A percentile compares a stretch with the other conserved stretches of the same genome.
phyloP scores from a whole-genome alignment of 2,113 vertebrate species.

The Lonchura striata region DNA sequence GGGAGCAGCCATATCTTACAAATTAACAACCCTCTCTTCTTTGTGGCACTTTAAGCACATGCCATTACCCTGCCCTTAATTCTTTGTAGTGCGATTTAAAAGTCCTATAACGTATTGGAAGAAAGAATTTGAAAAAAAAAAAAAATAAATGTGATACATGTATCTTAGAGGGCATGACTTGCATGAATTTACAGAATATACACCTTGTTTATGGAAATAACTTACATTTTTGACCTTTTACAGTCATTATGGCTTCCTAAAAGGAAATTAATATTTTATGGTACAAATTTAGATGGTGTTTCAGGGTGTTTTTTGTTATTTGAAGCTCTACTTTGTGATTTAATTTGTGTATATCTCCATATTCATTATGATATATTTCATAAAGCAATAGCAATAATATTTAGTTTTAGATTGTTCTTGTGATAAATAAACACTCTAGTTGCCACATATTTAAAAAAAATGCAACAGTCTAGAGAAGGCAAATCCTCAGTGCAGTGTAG shows the following conservation, averaged over 20 bases:
- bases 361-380: background rate
- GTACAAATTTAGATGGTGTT: background rate
- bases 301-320: background rate
- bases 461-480: background rate
- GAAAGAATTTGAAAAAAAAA: background rate
- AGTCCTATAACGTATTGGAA: background rate
- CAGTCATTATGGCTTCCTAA: background rate
- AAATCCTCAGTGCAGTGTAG: background rate
- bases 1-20: constrained; percentile 10
- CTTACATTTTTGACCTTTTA: background rate
- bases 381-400: background rate
- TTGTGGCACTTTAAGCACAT: constrained; percentile 14
- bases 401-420: background rate
- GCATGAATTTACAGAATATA: background rate
- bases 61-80: constrained; percentile 4
- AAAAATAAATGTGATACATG: background rate
- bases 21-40: constrained; percentile 39
- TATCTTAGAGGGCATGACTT: background rate
- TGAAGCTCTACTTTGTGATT: background rate
- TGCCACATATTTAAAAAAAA: background rate
- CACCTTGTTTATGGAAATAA: background rate
- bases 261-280: background rate
- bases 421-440: background rate
- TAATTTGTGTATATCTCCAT: background rate
- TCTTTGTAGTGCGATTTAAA: background rate